Conservation (phyloP, 2,888 invertebrate genomes). For the Stenodema calcarata region DNA sequence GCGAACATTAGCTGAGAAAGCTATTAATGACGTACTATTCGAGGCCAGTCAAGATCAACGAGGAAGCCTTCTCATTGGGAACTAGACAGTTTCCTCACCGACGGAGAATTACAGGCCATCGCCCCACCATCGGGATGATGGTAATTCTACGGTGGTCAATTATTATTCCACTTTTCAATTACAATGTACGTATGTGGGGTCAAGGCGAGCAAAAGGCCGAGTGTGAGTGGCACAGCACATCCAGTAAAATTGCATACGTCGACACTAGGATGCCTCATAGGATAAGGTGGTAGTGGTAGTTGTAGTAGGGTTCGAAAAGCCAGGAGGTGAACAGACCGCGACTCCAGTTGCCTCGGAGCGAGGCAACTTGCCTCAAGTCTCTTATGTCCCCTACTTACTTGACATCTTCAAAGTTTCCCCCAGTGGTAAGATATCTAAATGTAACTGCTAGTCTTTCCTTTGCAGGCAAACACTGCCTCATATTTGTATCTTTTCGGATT, state of each 20-base stretch:
- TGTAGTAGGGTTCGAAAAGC: too few species aligned
- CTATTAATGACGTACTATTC: slow-evolving; percentile 54
- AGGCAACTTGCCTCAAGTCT: too few species aligned
- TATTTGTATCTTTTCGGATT: too few species aligned
- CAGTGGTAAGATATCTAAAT: slow-evolving; percentile 45
- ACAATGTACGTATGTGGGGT: too few species aligned
- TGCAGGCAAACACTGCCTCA: not conserved
- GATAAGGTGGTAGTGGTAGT: slow-evolving; percentile 36
- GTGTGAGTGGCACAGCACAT: not conserved
- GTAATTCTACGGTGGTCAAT: too few species aligned
- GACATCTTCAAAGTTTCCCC: slow-evolving; percentile 47
- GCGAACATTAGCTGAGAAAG: slow-evolving; percentile 50
- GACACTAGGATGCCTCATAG: not conserved
- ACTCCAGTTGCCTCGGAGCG: too few species aligned
- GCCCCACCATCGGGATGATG: too few species aligned
- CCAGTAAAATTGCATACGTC: not conserved
- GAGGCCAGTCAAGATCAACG: slow-evolving; percentile 37
- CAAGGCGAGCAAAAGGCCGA: too few species aligned
- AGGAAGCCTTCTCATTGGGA: slow-evolving; percentile 4
- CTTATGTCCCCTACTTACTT: too few species aligned
- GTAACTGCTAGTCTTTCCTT: slow-evolving; percentile 36
- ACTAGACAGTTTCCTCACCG: too few species aligned
- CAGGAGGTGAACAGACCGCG: too few species aligned
- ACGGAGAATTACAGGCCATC: too few species aligned
- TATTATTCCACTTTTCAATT: slow-evolving; percentile 16